Evolutionary conservation across 2,113 vertebrate species (phyloP).

Genomic region (Pantherophis guttatus): DNA sequence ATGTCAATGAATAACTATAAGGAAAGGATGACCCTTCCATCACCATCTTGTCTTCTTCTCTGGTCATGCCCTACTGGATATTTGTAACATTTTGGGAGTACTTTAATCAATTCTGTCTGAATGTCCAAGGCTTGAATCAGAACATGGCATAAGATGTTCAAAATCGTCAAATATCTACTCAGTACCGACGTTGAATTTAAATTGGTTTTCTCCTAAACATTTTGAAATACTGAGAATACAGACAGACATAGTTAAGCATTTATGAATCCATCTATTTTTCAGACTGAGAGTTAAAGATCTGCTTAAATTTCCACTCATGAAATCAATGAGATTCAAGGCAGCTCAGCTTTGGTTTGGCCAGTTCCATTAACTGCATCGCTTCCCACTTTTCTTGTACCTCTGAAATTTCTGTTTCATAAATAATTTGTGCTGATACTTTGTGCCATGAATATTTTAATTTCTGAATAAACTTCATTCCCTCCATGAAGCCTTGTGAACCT

Average conservation of each 20-base stretch:
- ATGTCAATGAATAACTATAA: neutral
- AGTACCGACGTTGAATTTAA: neutral
- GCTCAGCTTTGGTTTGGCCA: neutral
- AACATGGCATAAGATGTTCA: neutral
- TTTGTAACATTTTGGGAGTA: neutral
- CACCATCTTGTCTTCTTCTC: neutral
- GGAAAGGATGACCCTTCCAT: neutral
- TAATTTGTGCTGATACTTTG: constrained; percentile 12
- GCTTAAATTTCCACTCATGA: neutral
- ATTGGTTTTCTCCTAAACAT: neutral
- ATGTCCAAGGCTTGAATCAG: neutral
- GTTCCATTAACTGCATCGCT: neutral
- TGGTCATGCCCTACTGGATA: neutral
- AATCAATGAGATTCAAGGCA: neutral
- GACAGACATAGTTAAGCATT: neutral
- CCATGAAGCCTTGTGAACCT: neutral
- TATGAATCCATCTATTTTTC: neutral
- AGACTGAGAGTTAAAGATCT: neutral
- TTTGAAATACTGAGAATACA: neutral
- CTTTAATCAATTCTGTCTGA: neutral
- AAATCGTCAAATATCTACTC: neutral
- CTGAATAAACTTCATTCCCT: neutral
- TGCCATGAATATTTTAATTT: constrained; percentile 14
- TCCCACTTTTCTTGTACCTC: neutral
- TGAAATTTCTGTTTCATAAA: constrained; percentile 11